phyloP scores from a whole-genome alignment of 2,797 vertebrate species.

The Melanotaenia maccullochi region DNA sequence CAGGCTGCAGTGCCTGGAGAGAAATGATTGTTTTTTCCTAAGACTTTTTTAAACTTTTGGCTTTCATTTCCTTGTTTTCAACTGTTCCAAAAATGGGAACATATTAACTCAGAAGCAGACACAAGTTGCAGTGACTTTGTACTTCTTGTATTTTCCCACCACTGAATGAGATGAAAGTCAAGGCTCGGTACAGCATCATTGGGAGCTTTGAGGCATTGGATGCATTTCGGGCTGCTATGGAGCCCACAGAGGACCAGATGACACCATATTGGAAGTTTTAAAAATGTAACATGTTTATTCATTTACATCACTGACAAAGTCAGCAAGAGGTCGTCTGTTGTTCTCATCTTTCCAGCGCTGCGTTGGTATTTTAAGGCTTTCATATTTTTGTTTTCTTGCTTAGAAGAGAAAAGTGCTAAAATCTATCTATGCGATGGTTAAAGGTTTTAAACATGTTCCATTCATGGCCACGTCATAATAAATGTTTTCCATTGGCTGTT shows the following conservation, averaged over 20 bases:
- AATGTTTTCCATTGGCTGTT: slow-evolving; percentile 20
- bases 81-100: background rate
- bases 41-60: background rate
- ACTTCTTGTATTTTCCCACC: slow-evolving; percentile 5
- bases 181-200: slow-evolving; percentile 36
- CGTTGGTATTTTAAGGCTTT: background rate
- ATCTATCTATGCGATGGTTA: background rate
- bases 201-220: slow-evolving; percentile 51
- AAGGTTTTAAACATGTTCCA: background rate
- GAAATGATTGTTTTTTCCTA: slow-evolving; percentile 4
- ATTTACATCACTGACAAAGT: slow-evolving; percentile 58
- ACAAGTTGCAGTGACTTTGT: background rate
- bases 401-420: background rate
- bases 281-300: slow-evolving; percentile 61
- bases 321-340: slow-evolving; percentile 52
- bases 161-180: slow-evolving; percentile 29
- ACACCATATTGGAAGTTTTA: slow-evolving; percentile 70
- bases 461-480: background rate
- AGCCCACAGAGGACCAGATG: slow-evolving; percentile 62
- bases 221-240: slow-evolving; percentile 29
- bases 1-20: slow-evolving; percentile 22
- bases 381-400: background rate
- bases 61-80: slow-evolving; percentile 23
- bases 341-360: slow-evolving; percentile 5
- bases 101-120: background rate